Evolutionary conservation across 2,888 invertebrate genomes (phyloP), one percentile per base, ranked within the genome.

Genomic region (Eristalinus aeneus): DNA sequence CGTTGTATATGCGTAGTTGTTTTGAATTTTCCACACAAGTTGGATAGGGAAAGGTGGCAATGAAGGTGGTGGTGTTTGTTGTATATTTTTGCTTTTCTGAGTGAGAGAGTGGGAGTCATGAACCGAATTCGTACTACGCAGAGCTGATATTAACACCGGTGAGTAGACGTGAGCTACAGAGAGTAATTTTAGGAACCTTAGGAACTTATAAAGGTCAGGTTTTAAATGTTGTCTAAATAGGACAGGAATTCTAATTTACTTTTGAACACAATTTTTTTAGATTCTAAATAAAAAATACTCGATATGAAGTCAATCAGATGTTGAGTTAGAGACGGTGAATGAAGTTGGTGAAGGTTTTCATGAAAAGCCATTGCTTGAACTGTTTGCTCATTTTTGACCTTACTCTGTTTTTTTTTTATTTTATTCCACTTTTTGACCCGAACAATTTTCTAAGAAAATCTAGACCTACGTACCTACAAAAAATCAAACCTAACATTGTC

Each of bases 111-210:
- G 46, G 16, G 46, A 5, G 16, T 46, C 16, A 1, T 16, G 6
- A 46, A 22, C 27, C 76, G 61, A 72, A 58, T 34, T 36, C n/a
- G 34, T 67, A 67, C n/a, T 71, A 75, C 83, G 83, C 73, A 83
- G 34, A 20, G 12, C 58, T 69, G 22, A 34, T 34, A 27, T 73
- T 58, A 34, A 22, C 12, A 6, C 31, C 16, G 68, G 31, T 69
- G n/a, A 68, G 53, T 16, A 23, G 34, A 53, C 75, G 80, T 76
- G 68, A 80, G 64, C n/a, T 64, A 23, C 12, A 67, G 58, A 31
- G 16, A 56, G 32, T 67, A 27, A 36, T 27, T 27, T 2, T 32
- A n/a, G 58, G 23, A 23, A 3, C 23, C 10, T 22, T 58, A 27
- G 36, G 34, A 36, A 36, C 12, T 54, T n/a, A 34, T 20, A 22